These are phyloP conservation scores for Siderastrea radians DNA, from an alignment of 92 coral and sea anemone genomes.

Conservation along the genomic window DNA sequence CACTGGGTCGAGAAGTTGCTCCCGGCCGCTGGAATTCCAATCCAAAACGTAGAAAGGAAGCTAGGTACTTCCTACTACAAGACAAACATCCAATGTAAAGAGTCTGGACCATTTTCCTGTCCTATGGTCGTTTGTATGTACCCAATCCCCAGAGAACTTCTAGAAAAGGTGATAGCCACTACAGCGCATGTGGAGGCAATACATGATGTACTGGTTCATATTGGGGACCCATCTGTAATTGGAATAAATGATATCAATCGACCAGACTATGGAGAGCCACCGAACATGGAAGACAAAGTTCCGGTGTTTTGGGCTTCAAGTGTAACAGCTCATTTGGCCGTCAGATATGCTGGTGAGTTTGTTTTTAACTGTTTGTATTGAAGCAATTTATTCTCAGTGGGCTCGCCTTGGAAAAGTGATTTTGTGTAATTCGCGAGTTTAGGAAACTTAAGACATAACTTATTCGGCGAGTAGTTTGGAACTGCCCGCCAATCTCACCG, in stretches of 20 bases:
- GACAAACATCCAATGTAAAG: slow-evolving; percentile 74
- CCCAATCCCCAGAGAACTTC: slow-evolving; percentile 57
- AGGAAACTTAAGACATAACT: too few relatives aligned
- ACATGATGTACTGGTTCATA: slow-evolving; percentile 89
- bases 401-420: too few relatives aligned
- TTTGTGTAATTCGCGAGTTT: too few relatives aligned
- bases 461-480: too few relatives aligned
- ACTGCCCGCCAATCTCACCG: too few relatives aligned
- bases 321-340: slow-evolving; percentile 61
- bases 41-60: slow-evolving; percentile 42
- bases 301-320: slow-evolving; percentile 94
- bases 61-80: slow-evolving; percentile 70
- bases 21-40: slow-evolving; percentile 61
- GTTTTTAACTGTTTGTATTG: not conserved
- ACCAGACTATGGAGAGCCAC: slow-evolving; percentile 73
- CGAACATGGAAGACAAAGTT: slow-evolving; percentile 51
- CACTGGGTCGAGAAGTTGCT: slow-evolving; percentile 80
- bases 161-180: slow-evolving; percentile 78
- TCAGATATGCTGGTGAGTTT: slow-evolving; percentile 73
- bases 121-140: slow-evolving; percentile 90
- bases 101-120: slow-evolving; percentile 74
- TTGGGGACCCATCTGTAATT: slow-evolving; percentile 85
- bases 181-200: slow-evolving; percentile 72
- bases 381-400: not conserved
- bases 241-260: slow-evolving; percentile 74